Percentiles rank a stretch among this genome's conserved stretches.
Evolutionary conservation across 2,888 invertebrate species (phyloP).

Genomic region (Capitulum mitella): DNA sequence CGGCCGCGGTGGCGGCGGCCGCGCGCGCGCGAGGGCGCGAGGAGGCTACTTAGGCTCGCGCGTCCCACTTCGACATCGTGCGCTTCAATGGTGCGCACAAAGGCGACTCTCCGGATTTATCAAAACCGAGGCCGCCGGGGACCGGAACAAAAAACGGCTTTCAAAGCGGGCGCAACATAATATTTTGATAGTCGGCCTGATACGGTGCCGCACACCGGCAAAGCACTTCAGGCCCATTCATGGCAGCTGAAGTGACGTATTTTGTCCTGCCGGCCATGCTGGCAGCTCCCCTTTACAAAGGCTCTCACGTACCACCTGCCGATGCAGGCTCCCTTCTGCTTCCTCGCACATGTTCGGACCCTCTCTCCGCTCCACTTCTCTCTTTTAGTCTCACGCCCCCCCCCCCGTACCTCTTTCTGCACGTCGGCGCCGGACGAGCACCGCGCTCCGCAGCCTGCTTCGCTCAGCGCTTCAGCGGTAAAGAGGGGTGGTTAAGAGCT

Average conservation of each 20-base stretch:
- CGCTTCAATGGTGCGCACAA: not conserved
- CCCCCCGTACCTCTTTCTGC: too few species aligned
- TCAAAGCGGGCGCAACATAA: constrained; percentile 12
- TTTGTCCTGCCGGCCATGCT: not conserved
- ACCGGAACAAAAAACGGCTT: not conserved
- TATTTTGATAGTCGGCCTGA: constrained; percentile 10
- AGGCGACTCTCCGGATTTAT: not conserved
- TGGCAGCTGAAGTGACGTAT: not conserved
- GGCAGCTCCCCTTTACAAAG: not conserved
- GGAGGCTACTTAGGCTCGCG: not conserved
- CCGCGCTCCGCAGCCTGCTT: too few species aligned
- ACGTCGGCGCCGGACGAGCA: too few species aligned
- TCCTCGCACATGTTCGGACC: not conserved
- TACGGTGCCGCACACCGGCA: not conserved
- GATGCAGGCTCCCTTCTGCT: not conserved
- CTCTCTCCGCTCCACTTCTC: not conserved
- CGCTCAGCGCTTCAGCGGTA: not conserved
- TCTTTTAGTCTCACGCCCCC: not conserved
- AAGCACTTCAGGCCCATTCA: not conserved
- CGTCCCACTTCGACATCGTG: not conserved
- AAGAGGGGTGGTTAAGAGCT: not conserved
- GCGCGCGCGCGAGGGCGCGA: not conserved
- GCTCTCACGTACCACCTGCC: constrained; percentile 16
- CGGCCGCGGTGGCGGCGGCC: not conserved
- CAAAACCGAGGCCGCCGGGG: not conserved